Conservation (phyloP, 1,140 invertebrate species). For the Tribolium castaneum region DNA sequence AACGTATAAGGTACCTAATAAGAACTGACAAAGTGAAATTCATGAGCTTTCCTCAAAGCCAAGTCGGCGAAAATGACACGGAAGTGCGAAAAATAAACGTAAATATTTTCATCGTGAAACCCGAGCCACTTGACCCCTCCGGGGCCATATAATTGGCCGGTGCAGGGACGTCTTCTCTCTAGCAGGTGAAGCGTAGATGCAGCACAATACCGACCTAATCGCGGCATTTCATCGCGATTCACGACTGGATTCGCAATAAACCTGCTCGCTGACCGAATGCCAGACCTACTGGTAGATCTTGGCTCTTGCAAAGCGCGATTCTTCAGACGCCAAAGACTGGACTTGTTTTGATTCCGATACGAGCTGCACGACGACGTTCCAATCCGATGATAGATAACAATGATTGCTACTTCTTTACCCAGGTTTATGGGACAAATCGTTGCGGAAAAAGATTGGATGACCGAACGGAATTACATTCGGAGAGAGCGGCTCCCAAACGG, state of each 20-base stretch:
- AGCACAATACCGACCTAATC: slow-evolving; percentile 15
- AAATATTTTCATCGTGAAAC: slow-evolving; percentile 36
- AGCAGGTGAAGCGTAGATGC: slow-evolving; percentile 40
- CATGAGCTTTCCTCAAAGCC: slow-evolving; percentile 5
- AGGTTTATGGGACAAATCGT: slow-evolving; percentile 9
- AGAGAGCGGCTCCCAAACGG: background rate
- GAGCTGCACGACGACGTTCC: background rate
- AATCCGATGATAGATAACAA: background rate
- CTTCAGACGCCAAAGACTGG: background rate
- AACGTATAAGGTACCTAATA: slow-evolving; percentile 42
- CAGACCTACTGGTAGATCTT: background rate
- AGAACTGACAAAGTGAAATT: slow-evolving; percentile 42
- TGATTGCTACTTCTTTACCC: background rate
- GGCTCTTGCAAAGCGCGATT: slow-evolving; percentile 1
- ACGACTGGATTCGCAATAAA: slow-evolving; percentile 3
- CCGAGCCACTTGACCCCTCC: slow-evolving; percentile 34
- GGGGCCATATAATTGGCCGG: slow-evolving; percentile 37
- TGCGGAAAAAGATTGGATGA: background rate
- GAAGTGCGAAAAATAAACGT: slow-evolving; percentile 36
- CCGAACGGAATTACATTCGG: no score
- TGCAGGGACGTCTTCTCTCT: slow-evolving; percentile 37
- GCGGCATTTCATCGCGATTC: slow-evolving; percentile 18
- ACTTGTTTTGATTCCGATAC: background rate
- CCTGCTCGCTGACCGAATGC: background rate
- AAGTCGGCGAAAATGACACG: slow-evolving; percentile 13